These are phyloP conservation scores for Mimas tiliae DNA, from an alignment of 2,888 invertebrate genomes.

Conservation along the genomic window DNA sequence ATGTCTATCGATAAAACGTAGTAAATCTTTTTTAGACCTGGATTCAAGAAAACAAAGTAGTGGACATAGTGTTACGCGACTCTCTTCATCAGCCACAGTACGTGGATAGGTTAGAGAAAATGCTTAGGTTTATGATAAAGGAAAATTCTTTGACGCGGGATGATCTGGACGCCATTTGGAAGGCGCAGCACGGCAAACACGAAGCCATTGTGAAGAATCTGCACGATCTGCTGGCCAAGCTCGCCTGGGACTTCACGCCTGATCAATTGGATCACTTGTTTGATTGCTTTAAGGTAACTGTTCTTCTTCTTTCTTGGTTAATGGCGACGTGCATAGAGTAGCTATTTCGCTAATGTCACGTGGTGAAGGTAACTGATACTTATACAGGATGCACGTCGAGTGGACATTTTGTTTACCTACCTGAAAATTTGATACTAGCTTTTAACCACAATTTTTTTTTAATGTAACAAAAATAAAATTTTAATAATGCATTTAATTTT, in stretches of 20 bases:
- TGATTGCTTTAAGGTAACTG: conserved; percentile 95
- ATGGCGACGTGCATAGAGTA: too few species aligned
- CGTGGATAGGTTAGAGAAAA: conserved; percentile 98
- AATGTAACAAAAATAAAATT: background rate
- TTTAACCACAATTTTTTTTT: background rate
- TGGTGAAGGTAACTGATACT: too few species aligned
- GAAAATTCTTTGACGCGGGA: conserved; percentile 94
- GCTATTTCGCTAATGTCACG: too few species aligned
- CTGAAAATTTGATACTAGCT: too few species aligned
- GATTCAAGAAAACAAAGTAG: conserved; percentile 97
- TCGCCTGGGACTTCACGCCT: conserved; percentile 99
- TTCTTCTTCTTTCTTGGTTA: too few species aligned
- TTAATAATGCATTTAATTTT: background rate
- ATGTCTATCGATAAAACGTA: background rate
- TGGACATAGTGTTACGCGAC: conserved; percentile 97
- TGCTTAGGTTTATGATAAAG: conserved; percentile 98
- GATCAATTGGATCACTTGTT: conserved; percentile 98
- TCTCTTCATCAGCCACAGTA: conserved; percentile 99
- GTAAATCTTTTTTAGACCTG: conserved; percentile 87
- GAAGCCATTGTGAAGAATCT: conserved; percentile 99
- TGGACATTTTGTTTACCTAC: too few species aligned
- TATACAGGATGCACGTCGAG: too few species aligned
- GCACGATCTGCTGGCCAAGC: conserved; percentile 96
- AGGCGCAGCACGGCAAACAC: conserved; percentile 98
- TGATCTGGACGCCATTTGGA: conserved; percentile 98